Percentiles rank a stretch among this genome's conserved stretches.
These are phyloP conservation scores for Agrotis clavis DNA, from an alignment of 2,888 invertebrate genomes.

Conservation along the genomic window DNA sequence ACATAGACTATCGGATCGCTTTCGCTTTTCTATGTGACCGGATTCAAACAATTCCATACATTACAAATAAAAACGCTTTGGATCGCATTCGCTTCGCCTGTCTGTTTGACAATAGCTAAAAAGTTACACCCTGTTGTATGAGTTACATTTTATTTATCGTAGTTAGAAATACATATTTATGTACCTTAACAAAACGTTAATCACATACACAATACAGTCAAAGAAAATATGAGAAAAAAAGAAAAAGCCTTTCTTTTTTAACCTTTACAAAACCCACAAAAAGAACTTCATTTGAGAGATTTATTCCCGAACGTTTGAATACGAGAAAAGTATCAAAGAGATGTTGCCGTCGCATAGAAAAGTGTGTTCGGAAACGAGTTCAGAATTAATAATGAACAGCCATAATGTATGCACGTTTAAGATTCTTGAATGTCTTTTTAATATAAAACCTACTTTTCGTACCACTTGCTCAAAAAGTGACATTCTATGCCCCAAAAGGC, in stretches of 20 bases:
- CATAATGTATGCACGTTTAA: conserved; percentile 23
- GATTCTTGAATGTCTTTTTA: conserved; percentile 23
- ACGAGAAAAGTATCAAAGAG: conserved; percentile 31
- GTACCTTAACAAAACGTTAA: not conserved
- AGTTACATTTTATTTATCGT: too few species aligned
- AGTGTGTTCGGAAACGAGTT: conserved; percentile 34
- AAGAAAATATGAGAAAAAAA: not conserved
- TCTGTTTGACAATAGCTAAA: too few species aligned
- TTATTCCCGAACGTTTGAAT: conserved; percentile 40
- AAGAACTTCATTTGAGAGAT: conserved; percentile 25
- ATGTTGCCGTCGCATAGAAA: conserved; percentile 37
- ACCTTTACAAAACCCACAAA: conserved; percentile 8
- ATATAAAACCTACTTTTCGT: conserved; percentile 12
- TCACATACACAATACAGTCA: not conserved
- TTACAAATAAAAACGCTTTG: too few species aligned
- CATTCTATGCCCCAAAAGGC: too few species aligned
- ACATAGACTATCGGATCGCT: too few species aligned
- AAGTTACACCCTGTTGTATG: not conserved
- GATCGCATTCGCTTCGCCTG: too few species aligned
- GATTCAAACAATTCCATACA: too few species aligned
- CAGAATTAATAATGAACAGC: conserved; percentile 48
- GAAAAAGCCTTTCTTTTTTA: conserved; percentile 7
- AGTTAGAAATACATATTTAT: not conserved
- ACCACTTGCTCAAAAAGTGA: too few species aligned
- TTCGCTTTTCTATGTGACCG: too few species aligned